phyloP scores from a whole-genome alignment of 2,888 invertebrate genomes.

The Deilephila elpenor region DNA sequence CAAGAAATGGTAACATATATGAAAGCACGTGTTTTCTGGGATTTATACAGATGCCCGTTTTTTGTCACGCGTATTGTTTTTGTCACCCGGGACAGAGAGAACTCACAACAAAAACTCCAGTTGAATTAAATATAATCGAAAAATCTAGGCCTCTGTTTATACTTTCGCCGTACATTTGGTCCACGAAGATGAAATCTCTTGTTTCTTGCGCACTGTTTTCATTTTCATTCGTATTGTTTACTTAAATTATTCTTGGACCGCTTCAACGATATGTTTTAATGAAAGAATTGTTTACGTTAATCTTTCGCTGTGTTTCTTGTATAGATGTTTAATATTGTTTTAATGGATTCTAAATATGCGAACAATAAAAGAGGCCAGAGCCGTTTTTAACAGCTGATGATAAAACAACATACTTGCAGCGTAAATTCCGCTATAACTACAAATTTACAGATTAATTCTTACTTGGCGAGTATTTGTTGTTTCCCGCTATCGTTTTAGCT shows the following conservation, averaged over 20 bases:
- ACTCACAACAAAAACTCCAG: constrained; percentile 26
- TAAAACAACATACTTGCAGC: not conserved
- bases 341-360: constrained; percentile 19
- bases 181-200: constrained; percentile 22
- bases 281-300: constrained; percentile 28
- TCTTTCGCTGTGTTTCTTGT: constrained; percentile 16
- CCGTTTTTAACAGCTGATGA: constrained; percentile 4
- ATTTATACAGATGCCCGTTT: constrained; percentile 39
- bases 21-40: constrained; percentile 39
- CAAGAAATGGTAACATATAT: constrained; percentile 35
- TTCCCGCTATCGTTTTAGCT: constrained; percentile 41
- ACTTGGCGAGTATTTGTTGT: constrained; percentile 55
- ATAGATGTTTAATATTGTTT: constrained; percentile 11
- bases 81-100: constrained; percentile 33
- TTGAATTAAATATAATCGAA: constrained; percentile 19
- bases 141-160: constrained; percentile 8
- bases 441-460: constrained; percentile 42
- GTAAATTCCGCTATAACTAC: not conserved
- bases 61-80: constrained; percentile 38
- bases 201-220: constrained; percentile 25
- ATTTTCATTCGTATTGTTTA: constrained; percentile 30
- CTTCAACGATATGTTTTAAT: constrained; percentile 26
- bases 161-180: constrained; percentile 1
- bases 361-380: not conserved
- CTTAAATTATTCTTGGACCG: constrained; percentile 29